A percentile compares a stretch with the other conserved stretches of the same genome.
These are phyloP conservation scores for Leptopilina syphax DNA, from an alignment of 2,888 invertebrate species.

Conservation along the genomic window DNA sequence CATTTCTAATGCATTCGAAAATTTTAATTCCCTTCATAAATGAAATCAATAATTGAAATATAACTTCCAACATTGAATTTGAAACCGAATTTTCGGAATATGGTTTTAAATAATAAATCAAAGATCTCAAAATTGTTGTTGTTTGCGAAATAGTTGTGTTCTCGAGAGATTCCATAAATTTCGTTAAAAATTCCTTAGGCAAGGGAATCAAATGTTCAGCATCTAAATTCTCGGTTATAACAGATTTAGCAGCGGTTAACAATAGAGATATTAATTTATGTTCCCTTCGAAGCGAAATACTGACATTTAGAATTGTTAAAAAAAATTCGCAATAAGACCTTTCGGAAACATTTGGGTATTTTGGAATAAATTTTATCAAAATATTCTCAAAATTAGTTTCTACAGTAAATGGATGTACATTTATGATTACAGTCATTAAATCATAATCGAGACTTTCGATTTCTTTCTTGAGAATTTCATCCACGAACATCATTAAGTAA, in stretches of 20 bases:
- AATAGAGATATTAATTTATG: conserved; percentile 22
- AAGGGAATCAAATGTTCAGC: conserved; percentile 1
- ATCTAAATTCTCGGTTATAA: not conserved
- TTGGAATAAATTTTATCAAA: conserved; percentile 5
- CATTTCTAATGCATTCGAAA: not conserved
- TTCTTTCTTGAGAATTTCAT: not conserved
- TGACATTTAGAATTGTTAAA: conserved; percentile 7
- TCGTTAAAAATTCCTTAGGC: conserved; percentile 18
- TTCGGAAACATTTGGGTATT: not conserved
- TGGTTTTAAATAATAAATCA: conserved; percentile 1
- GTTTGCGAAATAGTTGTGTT: conserved; percentile 28
- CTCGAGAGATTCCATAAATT: conserved; percentile 20
- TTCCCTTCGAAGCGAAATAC: conserved; percentile 27
- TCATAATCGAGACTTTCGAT: conserved; percentile 14
- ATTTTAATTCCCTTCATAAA: conserved; percentile 33
- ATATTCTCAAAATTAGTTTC: conserved; percentile 21
- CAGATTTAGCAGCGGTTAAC: not conserved
- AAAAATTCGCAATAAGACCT: conserved; percentile 2
- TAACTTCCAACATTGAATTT: conserved; percentile 7
- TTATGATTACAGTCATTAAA: not conserved
- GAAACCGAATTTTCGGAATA: not conserved
- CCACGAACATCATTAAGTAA: not conserved
- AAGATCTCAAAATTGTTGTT: conserved; percentile 20
- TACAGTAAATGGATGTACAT: conserved; percentile 1
- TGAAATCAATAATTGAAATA: conserved; percentile 11